Evolutionary conservation across 1,140 invertebrate species (phyloP).

Genomic region (Drosophila neocordata): DNA sequence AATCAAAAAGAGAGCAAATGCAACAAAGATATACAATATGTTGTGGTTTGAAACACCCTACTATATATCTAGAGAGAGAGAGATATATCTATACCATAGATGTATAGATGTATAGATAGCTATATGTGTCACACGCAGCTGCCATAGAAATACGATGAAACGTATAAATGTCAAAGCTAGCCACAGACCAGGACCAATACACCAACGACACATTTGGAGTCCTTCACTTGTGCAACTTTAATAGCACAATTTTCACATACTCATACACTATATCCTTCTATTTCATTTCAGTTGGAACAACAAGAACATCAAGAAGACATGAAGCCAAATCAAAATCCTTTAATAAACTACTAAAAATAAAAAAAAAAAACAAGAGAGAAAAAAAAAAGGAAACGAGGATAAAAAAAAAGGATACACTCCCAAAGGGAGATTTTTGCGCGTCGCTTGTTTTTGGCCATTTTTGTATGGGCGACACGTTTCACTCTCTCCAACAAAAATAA

Average conservation of each 20-base stretch:
- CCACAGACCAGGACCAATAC: neutral
- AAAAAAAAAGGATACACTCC: conserved; percentile 5
- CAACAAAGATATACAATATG: too few species aligned
- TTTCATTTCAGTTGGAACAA: conserved; percentile 41
- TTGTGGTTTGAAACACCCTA: neutral
- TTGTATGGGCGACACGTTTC: conserved; percentile 50
- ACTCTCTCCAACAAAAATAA: conserved; percentile 30
- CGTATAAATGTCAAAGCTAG: conserved; percentile 1
- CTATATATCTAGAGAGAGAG: neutral
- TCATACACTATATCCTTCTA: neutral
- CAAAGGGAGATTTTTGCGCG: conserved; percentile 21
- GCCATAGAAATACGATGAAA: neutral
- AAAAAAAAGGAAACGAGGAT: neutral
- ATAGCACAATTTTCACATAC: neutral
- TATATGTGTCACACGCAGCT: neutral
- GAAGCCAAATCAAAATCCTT: conserved; percentile 43
- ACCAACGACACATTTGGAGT: conserved; percentile 1
- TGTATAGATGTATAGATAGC: neutral
- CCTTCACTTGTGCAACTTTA: conserved; percentile 7
- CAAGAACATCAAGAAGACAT: conserved; percentile 35
- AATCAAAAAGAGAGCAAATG: too few species aligned
- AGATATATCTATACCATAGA: neutral
- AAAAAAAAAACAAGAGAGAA: conserved; percentile 23
- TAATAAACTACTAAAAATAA: conserved; percentile 59
- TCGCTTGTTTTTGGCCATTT: conserved; percentile 14